Evolutionary conservation across 2,113 vertebrate species (phyloP).

Genomic region (Zootoca vivipara): DNA sequence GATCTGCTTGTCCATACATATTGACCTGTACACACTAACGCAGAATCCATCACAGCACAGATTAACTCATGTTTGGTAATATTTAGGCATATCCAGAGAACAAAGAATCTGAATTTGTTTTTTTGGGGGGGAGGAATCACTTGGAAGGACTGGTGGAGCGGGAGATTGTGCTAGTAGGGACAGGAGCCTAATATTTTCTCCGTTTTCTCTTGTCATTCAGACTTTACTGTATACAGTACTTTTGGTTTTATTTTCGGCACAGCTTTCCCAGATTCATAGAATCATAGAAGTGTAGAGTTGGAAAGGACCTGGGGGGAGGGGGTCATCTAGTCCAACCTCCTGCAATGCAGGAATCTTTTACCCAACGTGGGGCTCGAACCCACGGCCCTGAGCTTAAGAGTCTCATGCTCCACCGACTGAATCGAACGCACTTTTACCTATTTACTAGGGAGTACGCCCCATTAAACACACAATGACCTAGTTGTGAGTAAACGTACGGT

Average conservation of each 20-base stretch:
- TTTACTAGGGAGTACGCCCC: not conserved
- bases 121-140: too few species aligned
- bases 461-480: not conserved
- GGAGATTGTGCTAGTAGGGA: not conserved
- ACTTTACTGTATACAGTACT: not conserved
- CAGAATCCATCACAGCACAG: not conserved
- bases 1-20: too few species aligned
- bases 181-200: not conserved
- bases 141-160: too few species aligned
- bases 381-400: too few species aligned
- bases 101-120: not conserved
- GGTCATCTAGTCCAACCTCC: too few species aligned
- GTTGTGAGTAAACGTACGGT: not conserved
- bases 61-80: not conserved
- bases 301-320: too few species aligned
- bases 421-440: not conserved
- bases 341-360: too few species aligned
- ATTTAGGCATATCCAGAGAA: not conserved
- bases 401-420: too few species aligned
- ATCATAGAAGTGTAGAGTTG: too few species aligned
- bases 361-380: too few species aligned
- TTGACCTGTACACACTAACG: not conserved
- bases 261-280: too few species aligned
- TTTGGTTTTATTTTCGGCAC: not conserved
- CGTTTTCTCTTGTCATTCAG: not conserved